phyloP scores from a whole-genome alignment of 1,140 invertebrate species.

The Ceratina japonica region DNA sequence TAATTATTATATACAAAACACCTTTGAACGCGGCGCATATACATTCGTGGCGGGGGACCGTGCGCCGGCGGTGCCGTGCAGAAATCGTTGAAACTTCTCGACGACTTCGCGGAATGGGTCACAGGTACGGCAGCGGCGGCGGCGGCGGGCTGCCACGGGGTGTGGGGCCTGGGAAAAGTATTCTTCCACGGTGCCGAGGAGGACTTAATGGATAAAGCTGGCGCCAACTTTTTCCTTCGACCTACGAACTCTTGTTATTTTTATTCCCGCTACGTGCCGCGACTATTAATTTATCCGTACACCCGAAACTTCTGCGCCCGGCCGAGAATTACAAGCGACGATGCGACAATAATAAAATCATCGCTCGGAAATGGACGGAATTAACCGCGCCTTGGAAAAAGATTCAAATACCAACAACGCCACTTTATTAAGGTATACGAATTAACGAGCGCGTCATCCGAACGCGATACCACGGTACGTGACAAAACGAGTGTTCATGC shows the following conservation, averaged over 20 bases:
- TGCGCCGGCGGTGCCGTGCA: too few species aligned
- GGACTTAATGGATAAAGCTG: conserved; percentile 59
- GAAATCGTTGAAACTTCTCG: conserved; percentile 42
- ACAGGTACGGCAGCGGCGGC: conserved; percentile 21
- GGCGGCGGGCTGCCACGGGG: too few species aligned
- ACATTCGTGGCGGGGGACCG: conserved; percentile 14
- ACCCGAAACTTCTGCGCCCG: neutral
- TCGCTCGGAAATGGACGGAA: neutral
- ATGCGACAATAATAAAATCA: conserved; percentile 35
- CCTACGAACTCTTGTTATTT: conserved; percentile 47
- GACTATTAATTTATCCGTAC: conserved; percentile 54
- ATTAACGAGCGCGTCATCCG: too few species aligned
- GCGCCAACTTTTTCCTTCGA: conserved; percentile 57
- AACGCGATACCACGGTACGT: too few species aligned
- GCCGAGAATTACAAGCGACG: neutral
- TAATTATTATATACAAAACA: conserved; percentile 56
- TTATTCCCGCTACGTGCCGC: conserved; percentile 31
- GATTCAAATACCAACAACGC: too few species aligned
- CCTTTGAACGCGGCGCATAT: conserved; percentile 42
- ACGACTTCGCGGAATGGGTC: conserved; percentile 49
- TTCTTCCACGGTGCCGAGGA: conserved; percentile 40
- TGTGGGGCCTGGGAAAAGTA: conserved; percentile 21
- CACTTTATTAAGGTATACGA: too few species aligned
- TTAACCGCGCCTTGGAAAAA: too few species aligned
- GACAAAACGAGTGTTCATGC: too few species aligned